A percentile compares a stretch with the other conserved stretches of the same genome.
Conservation (phyloP, 2,888 invertebrate genomes). For the Athripsodes cinereus region DNA sequence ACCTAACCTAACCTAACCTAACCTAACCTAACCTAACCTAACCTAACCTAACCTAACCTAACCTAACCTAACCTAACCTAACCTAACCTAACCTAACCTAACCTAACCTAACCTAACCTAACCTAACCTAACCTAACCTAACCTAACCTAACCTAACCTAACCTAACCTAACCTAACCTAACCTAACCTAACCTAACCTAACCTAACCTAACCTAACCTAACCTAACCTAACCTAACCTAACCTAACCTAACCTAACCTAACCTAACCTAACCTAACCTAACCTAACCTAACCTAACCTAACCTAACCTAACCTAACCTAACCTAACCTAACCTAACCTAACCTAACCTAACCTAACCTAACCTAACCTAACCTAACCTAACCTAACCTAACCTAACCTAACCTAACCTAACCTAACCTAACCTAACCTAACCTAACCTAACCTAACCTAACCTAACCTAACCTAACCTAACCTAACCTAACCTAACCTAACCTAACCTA, state of each 20-base stretch:
- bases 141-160: too few relatives aligned
- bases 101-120: slow-evolving; percentile 10
- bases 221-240: too few relatives aligned
- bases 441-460: slow-evolving; percentile 26
- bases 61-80: slow-evolving; percentile 8
- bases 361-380: too few relatives aligned
- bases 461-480: slow-evolving; percentile 23
- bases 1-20: slow-evolving; percentile 5
- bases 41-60: slow-evolving; percentile 3
- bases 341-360: too few relatives aligned
- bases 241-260: too few relatives aligned
- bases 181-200: too few relatives aligned
- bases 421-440: slow-evolving; percentile 13
- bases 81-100: slow-evolving; percentile 7
- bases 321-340: too few relatives aligned
- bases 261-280: too few relatives aligned
- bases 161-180: too few relatives aligned
- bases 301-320: too few relatives aligned
- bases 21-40: slow-evolving; percentile 4
- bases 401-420: slow-evolving; percentile 17
- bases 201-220: too few relatives aligned
- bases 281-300: too few relatives aligned
- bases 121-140: slow-evolving; percentile 10
- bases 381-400: slow-evolving; percentile 24
- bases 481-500: slow-evolving; percentile 22